A percentile compares a stretch with the other conserved stretches of the same genome.
Evolutionary conservation across 2,797 vertebrate genomes (phyloP).

Genomic region (Eidolon dupreanum): DNA sequence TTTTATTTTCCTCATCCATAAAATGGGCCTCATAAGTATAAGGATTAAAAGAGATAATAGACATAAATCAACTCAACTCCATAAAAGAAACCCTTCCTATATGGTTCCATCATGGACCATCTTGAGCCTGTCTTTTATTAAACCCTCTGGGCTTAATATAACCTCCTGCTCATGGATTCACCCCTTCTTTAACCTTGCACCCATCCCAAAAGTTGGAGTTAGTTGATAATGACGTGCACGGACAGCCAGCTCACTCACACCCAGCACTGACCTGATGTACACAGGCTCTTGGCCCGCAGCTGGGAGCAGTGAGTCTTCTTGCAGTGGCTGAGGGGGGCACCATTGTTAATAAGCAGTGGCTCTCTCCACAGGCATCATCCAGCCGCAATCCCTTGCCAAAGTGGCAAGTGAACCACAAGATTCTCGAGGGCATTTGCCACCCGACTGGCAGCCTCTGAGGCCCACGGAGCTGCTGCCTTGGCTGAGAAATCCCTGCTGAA

Average conservation of each 20-base stretch:
- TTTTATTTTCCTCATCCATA: background rate
- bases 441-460: background rate
- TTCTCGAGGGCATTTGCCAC: background rate
- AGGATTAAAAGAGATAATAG: background rate
- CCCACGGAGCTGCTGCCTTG: background rate
- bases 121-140: background rate
- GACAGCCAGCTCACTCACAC: background rate
- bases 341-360: background rate
- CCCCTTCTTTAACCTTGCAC: background rate
- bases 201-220: background rate
- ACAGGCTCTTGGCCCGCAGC: background rate
- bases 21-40: background rate
- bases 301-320: background rate
- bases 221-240: rapidly evolving
- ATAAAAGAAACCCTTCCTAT: background rate
- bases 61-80: background rate
- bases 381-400: background rate
- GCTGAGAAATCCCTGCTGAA: background rate
- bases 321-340: background rate
- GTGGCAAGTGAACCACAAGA: background rate
- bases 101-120: background rate
- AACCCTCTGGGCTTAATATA: background rate
- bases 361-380: background rate
- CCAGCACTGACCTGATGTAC: rapidly evolving
- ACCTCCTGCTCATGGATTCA: background rate